These are phyloP conservation scores for Etheostoma spectabile DNA, from an alignment of 2,113 vertebrate genomes.

Conservation along the genomic window DNA sequence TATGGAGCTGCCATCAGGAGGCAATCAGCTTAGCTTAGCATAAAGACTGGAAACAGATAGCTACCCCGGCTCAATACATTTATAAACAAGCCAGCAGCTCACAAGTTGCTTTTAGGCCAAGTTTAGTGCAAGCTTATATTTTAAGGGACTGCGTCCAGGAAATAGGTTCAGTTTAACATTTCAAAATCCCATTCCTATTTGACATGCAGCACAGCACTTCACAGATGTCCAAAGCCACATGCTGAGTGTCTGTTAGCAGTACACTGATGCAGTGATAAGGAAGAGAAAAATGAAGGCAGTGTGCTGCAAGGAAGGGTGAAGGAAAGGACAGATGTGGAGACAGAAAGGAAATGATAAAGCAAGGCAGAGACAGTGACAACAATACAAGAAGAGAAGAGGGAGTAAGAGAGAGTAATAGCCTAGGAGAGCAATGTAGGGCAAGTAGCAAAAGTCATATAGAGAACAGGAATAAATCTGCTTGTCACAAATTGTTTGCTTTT, in stretches of 20 bases:
- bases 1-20: neutral
- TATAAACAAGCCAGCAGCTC: neutral
- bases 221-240: constrained; percentile 24
- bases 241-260: constrained; percentile 17
- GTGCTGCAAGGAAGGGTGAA: constrained; percentile 17
- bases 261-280: constrained; percentile 29
- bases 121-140: constrained; percentile 27
- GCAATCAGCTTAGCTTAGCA: neutral
- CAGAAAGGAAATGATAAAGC: constrained; percentile 4
- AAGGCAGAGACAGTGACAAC: constrained; percentile 1
- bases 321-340: constrained; percentile 34
- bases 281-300: constrained; percentile 12
- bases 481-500: neutral
- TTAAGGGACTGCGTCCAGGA: neutral
- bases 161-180: constrained; percentile 6
- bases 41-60: neutral
- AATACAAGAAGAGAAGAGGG: neutral
- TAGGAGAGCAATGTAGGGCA: neutral
- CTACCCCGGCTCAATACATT: neutral
- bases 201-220: constrained; percentile 3
- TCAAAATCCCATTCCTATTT: constrained; percentile 27
- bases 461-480: neutral
- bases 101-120: neutral
- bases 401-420: neutral
- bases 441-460: neutral